Evolutionary conservation across 2,888 invertebrate species (phyloP), one percentile per base, ranked within the genome.

Genomic region (Drymonia ruficornis): DNA sequence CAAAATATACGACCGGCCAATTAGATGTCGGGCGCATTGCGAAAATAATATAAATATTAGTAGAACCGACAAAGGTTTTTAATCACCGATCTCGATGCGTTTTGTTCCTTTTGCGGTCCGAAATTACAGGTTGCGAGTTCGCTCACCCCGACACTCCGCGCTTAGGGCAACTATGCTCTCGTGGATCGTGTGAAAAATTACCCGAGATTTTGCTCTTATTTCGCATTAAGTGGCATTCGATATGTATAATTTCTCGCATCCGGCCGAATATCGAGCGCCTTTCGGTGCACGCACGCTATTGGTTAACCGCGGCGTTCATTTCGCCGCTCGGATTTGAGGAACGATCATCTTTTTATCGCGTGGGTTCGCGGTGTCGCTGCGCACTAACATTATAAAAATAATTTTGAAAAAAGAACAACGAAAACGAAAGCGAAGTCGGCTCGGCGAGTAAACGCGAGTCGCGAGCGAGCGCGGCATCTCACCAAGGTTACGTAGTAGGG

Each of bases 21-120:
- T 92, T 92, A 92, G 89, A 92, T 90, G 89, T 90, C 89, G 90
- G 85, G 74, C 90, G 86, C 84, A 87, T 88, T 84, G 90, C 89
- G 87, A 91, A 90, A 91, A 92, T 80, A 80, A 80, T 92, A 92
- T 92, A 91, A 92, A 92, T 92, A 92, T 92, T 92, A 92, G 92
- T 92, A 92, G 91, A 91, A 89, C 92, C 92, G 92, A 91, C 92
- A 92, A 92, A 92, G 91, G 91, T 89, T 91, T 91, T 91, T 91
- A 91, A 92, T 92, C 92, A 91, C 90, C 87, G 84, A 92, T 92
- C 90, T 83, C 82, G 80, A 84, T 86, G 80, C 83, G 81, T 89
- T 84, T 90, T 91, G 83, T 80, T 90, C 89, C 82, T 92, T 92
- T 92, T 92, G 92, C 92, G 92, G 92, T 92, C 91, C 91, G 76